Conservation (phyloP, 2,888 invertebrate genomes). For the Eudemis profundana region DNA sequence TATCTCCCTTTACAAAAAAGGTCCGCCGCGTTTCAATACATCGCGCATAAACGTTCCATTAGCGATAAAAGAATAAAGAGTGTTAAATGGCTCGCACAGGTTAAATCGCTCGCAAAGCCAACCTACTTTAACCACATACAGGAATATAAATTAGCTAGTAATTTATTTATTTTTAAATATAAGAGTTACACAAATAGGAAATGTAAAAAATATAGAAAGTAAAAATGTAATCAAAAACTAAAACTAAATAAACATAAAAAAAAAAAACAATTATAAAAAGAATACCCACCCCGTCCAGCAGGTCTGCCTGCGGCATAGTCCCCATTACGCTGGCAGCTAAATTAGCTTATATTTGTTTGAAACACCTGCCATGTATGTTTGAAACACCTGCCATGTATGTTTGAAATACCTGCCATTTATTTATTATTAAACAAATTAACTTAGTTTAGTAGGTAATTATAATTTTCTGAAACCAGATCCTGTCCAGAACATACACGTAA, state of each 20-base stretch:
- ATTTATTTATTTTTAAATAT: conserved; percentile 1
- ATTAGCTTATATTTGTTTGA: no score
- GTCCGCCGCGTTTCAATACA: conserved; percentile 4
- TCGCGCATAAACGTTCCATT: conserved; percentile 29
- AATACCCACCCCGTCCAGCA: no score
- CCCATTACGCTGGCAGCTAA: no score
- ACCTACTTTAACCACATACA: conserved; percentile 23
- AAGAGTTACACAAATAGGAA: no score
- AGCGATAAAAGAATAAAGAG: conserved; percentile 41
- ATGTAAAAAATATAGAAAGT: no score
- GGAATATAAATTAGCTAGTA: conserved; percentile 23
- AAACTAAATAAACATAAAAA: no score
- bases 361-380: background rate
- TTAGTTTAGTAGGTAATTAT: conserved; percentile 2
- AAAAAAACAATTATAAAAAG: no score
- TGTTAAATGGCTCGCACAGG: conserved; percentile 36
- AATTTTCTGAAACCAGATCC: background rate
- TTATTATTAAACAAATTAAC: background rate
- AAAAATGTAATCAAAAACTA: no score
- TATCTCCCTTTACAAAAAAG: background rate
- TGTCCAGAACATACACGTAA: background rate
- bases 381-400: background rate
- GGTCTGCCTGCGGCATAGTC: no score
- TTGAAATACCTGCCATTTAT: background rate
- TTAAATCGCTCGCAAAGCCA: conserved; percentile 36